phyloP scores from a whole-genome alignment of 2,888 invertebrate species.

The Parapristionchus giblindavisi region DNA sequence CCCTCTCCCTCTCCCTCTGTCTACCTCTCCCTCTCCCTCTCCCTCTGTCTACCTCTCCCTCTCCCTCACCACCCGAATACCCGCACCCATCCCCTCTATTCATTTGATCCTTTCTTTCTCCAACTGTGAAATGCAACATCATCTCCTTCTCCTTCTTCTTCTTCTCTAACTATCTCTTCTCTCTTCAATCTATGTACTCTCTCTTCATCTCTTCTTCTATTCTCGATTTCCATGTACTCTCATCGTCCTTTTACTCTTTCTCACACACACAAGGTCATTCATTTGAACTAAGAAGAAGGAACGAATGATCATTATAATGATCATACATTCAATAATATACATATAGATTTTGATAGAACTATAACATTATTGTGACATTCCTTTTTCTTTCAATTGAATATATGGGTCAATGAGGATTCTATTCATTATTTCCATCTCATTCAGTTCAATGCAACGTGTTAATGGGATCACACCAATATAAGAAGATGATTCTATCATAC shows the following conservation, averaged over 20 bases:
- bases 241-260: conserved; percentile 2
- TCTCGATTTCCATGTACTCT: neutral
- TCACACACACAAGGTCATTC: conserved; percentile 23
- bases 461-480: too few species aligned
- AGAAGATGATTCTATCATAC: too few species aligned
- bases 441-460: too few species aligned
- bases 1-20: conserved; percentile 21
- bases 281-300: conserved; percentile 12
- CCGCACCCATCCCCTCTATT: neutral
- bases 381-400: too few species aligned
- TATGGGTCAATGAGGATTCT: too few species aligned
- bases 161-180: neutral
- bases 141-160: conserved; percentile 17
- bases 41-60: neutral
- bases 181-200: neutral
- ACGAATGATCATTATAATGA: too few species aligned
- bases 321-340: too few species aligned
- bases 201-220: neutral
- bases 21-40: neutral
- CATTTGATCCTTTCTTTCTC: conserved; percentile 2
- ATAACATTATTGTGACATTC: too few species aligned
- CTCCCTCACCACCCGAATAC: neutral
- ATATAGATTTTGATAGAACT: too few species aligned
- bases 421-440: too few species aligned
- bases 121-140: conserved; percentile 31